Percentiles rank a stretch among this genome's conserved stretches.
Evolutionary conservation across 2,797 vertebrate genomes (phyloP).

Genomic region (Denticeps clupeoides): DNA sequence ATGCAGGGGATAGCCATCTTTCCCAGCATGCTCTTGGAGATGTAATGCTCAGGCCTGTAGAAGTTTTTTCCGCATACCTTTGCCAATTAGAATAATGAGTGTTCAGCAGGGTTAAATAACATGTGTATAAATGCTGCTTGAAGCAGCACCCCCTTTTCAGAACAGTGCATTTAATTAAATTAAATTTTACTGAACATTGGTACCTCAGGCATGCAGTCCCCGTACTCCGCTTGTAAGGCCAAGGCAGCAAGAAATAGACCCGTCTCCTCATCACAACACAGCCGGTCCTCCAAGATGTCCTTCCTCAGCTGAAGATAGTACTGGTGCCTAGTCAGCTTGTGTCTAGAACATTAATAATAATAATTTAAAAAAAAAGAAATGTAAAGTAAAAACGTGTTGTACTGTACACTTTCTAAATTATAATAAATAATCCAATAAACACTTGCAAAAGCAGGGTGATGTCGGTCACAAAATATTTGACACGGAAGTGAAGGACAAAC

Average conservation of each 20-base stretch:
- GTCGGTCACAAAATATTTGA: slow-evolving; percentile 77
- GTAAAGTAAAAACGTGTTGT: too few relatives aligned
- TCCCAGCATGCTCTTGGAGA: slow-evolving; percentile 67
- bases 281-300: slow-evolving; percentile 74
- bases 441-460: slow-evolving; percentile 72
- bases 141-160: too few relatives aligned
- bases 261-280: slow-evolving; percentile 70
- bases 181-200: neutral
- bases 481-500: slow-evolving; percentile 73
- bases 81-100: too few relatives aligned
- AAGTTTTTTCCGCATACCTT: slow-evolving; percentile 69
- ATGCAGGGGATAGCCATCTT: slow-evolving; percentile 65
- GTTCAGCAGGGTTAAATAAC: too few relatives aligned
- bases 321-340: slow-evolving; percentile 73
- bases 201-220: too few relatives aligned
- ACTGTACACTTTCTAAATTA: too few relatives aligned
- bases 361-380: neutral
- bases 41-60: slow-evolving; percentile 75
- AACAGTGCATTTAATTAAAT: neutral
- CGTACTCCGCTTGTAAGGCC: too few relatives aligned
- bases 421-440: too few relatives aligned
- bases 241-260: slow-evolving; percentile 70
- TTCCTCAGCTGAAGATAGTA: slow-evolving; percentile 84
- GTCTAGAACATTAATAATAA: slow-evolving; percentile 41
- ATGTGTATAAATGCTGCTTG: too few relatives aligned